Base-by-base conservation (phyloP, 1,140 invertebrate species). In the Hirudo medicinalis region DNA sequence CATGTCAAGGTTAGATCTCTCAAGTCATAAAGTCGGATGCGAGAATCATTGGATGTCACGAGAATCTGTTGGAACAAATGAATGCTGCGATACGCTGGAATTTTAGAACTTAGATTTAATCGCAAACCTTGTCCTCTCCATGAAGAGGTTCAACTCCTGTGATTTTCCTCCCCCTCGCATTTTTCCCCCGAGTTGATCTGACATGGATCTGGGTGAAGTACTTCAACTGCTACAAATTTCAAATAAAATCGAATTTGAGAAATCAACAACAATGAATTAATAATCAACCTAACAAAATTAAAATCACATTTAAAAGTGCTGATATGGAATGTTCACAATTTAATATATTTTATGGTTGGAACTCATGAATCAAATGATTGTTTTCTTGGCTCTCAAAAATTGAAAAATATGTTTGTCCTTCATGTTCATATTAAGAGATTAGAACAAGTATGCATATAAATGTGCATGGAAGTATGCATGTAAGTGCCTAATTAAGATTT, bases 191-290 rank as follows among this genome's bases (percentile, higher is more conserved):
- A 0, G 92, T 91, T 11, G 94, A 97, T 36, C 92, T 85, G 0
- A 98, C 94, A 81, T 97, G 89, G 74, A 99, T 96, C 79, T 94
- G 92, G 0, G 95, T 98, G 81, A 97, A 92, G 83, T 98, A 99
- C 78, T 97, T 97, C 1, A 99, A 83, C 79, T 97, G 93, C 86
- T 85, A 74, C 19, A 13, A 13, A 63, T 32, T 22, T 63, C 8
- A 32, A 63, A 63, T 20, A 57, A 57, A 57, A 6, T 36, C 6
- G n/a, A n/a, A n/a, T 36, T 36, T 36, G 32, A 36, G 32, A 49
- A 8, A 13, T 49, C 15, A 49, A 49, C 11, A 15, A 49, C 9
- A 49, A 49, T 49, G 11, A 49, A 49, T 49, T 15, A 49, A 17
- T 40, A 40, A 40, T 40, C 40, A 40, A 40, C 40, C 4, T 40